Base-by-base conservation (phyloP, 2,888 invertebrate genomes). In the Furcula furcula region DNA sequence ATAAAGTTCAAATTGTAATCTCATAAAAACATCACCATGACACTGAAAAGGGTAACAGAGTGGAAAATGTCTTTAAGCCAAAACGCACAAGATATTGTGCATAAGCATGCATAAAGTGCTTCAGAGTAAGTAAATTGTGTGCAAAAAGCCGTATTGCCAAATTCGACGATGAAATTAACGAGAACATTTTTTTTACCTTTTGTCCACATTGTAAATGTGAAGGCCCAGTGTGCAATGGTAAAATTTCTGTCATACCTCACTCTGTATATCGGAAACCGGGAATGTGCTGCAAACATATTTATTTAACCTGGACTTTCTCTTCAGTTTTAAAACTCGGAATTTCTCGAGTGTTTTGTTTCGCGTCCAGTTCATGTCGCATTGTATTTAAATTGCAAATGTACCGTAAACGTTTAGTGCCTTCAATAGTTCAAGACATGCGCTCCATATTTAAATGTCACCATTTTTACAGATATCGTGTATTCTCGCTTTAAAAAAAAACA, bases 381-480 rank as follows among this genome's bases (percentile, higher is more conserved):
- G 63, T 64, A 60, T 64, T 64, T 64, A 64, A 64, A 64, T 64
- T 51, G 45, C 45, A 46, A 47, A 47, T 48, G 39, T 46, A 43
- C 44, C 46, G 46, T 53, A 50, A 43, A 32, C 29, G 42, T 49
- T 48, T 36, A 44, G 48, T 52, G 40, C 49, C 46, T 41, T 40
- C 49, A 52, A 42, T 57, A 55, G 57, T 51, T 51, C 51, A 56
- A 54, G 36, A 46, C n/a, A n/a, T n/a, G n/a, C 42, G 41, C 28
- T 18, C 28, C 16, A 14, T n/a, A 18, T 28, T 26, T 18, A 18
- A 16, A 11, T 10, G 7, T 10, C n/a, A n/a, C n/a, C n/a, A n/a
- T n/a, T n/a, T n/a, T n/a, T n/a, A n/a, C n/a, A n/a, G n/a, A n/a
- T n/a, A n/a, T n/a, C n/a, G n/a, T n/a, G n/a, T n/a, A n/a, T n/a